These are phyloP conservation scores for Hafferia zeledoni DNA, from an alignment of 2,797 vertebrate genomes.

Conservation along the genomic window DNA sequence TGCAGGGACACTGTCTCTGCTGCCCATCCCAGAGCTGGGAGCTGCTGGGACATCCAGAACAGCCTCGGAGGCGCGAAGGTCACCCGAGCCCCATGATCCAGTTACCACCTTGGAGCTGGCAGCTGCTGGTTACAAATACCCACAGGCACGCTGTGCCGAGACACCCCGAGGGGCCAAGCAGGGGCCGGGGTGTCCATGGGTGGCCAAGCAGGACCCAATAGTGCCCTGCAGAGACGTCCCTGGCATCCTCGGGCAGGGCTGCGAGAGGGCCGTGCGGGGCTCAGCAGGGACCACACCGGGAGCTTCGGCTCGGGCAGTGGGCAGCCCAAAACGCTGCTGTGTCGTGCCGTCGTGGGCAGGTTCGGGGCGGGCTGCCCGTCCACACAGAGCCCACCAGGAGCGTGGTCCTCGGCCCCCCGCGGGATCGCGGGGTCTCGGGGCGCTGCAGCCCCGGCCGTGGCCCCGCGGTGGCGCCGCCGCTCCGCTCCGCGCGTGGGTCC, in stretches of 20 bases:
- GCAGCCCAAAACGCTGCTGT: neutral
- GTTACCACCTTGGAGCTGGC: neutral
- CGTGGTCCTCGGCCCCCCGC: neutral
- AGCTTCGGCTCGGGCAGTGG: fast-evolving
- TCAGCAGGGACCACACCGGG: neutral
- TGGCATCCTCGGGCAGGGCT: neutral
- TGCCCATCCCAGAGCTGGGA: neutral
- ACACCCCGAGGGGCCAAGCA: neutral
- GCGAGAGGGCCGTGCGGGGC: fast-evolving
- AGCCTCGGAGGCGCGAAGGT: neutral
- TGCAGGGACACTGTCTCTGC: neutral
- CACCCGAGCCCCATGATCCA: neutral
- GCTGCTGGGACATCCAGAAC: neutral
- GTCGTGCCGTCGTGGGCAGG: too few species aligned
- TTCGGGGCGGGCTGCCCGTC: neutral
- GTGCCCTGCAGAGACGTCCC: neutral
- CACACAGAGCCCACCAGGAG: neutral
- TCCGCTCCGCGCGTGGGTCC: neutral
- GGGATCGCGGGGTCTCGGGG: neutral
- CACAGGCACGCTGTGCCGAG: neutral
- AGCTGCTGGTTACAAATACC: neutral
- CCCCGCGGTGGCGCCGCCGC: constrained; percentile 38
- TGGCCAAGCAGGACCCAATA: neutral
- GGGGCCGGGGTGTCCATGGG: neutral
- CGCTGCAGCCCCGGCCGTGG: constrained; percentile 2